Conservation (phyloP, 2,113 vertebrate species). For the Hemiscyllium ocellatum region DNA sequence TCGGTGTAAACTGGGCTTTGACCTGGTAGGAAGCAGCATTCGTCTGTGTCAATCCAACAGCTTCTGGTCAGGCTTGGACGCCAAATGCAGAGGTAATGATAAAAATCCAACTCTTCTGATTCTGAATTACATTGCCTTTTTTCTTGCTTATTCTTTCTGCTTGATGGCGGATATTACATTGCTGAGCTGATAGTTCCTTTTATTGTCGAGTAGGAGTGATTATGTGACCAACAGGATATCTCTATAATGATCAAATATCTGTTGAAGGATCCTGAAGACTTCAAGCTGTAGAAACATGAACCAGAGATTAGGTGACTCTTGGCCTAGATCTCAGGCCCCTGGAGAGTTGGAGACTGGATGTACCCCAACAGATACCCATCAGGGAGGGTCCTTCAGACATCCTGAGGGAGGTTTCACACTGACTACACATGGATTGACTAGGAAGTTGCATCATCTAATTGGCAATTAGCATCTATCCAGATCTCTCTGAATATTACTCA, state of each 20-base stretch:
- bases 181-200: not conserved
- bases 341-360: too few relatives aligned
- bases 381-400: too few relatives aligned
- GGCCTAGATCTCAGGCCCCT: too few relatives aligned
- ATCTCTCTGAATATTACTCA: too few relatives aligned
- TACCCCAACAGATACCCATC: too few relatives aligned
- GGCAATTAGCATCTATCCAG: too few relatives aligned
- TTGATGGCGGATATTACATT: not conserved
- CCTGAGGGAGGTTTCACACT: too few relatives aligned
- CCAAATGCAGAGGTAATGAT: conserved; percentile 75
- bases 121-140: not conserved
- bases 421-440: too few relatives aligned
- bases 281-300: not conserved
- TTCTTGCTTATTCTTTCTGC: not conserved
- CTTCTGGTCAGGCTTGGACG: conserved; percentile 77
- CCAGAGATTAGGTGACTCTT: too few relatives aligned
- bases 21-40: conserved; percentile 80
- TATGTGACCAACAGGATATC: not conserved
- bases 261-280: not conserved
- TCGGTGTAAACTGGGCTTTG: conserved; percentile 78
- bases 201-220: not conserved
- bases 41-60: conserved; percentile 80
- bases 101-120: not conserved
- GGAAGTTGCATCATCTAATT: too few relatives aligned
- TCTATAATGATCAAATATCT: not conserved